Evolutionary conservation across 1,140 invertebrate genomes (phyloP).

Genomic region (Trialeurodes vaporariorum): DNA sequence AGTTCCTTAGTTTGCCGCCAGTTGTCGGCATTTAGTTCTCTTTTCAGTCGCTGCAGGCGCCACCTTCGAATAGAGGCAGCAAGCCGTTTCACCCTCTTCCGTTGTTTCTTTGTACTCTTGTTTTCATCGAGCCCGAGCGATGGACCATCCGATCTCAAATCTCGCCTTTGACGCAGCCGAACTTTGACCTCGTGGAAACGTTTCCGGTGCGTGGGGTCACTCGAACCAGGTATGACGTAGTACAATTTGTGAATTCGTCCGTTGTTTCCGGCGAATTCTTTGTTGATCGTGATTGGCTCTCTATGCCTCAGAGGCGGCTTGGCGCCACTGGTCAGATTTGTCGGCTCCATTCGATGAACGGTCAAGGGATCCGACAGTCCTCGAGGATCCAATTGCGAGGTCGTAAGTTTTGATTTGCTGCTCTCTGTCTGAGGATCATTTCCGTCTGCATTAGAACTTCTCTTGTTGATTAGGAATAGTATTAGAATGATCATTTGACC

Average conservation of each 20-base stretch:
- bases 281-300: not conserved
- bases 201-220: not conserved
- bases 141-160: no score
- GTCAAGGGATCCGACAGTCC: not conserved
- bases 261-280: not conserved
- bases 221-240: not conserved
- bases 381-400: not conserved
- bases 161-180: not conserved
- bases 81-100: no score
- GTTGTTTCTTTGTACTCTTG: no score
- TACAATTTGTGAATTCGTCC: not conserved
- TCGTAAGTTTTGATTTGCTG: not conserved
- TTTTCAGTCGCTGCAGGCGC: not conserved
- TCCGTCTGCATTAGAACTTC: not conserved
- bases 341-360: not conserved
- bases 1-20: not conserved
- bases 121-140: no score
- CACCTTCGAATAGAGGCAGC: no score
- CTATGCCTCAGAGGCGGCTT: not conserved
- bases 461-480: not conserved
- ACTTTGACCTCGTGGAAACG: not conserved
- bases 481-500: not conserved
- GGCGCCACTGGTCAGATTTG: not conserved
- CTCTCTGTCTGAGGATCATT: not conserved
- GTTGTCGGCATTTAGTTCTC: not conserved